Conservation (phyloP, 2,797 vertebrate species). For the Ceryle rudis region DNA sequence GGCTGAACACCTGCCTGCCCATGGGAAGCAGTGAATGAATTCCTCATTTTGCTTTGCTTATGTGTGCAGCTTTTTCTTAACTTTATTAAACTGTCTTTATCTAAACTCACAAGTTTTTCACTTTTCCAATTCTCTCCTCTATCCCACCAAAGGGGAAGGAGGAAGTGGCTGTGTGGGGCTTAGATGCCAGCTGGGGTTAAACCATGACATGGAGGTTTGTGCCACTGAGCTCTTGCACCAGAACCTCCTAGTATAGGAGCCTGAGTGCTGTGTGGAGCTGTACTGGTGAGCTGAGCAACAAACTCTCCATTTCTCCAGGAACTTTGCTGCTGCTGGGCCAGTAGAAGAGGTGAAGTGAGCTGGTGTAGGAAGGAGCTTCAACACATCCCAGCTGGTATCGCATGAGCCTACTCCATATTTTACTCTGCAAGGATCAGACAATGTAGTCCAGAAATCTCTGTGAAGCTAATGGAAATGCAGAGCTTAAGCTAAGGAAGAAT, state of each 20-base stretch:
- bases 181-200: background rate
- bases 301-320: background rate
- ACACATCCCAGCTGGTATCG: rapidly evolving
- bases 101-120: background rate
- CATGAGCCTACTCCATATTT: background rate
- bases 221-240: background rate
- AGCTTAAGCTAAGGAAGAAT: background rate
- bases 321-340: background rate
- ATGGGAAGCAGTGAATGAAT: background rate
- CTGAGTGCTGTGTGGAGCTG: background rate
- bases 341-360: rapidly evolving
- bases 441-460: background rate
- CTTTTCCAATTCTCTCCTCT: background rate
- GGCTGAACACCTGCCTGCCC: too few species aligned
- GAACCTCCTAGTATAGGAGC: rapidly evolving
- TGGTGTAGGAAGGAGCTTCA: background rate
- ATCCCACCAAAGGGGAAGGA: background rate
- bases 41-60: background rate
- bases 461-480: background rate
- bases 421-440: background rate
- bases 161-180: background rate
- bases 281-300: background rate
- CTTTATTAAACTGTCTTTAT: too few species aligned
- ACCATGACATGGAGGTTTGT: background rate
- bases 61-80: background rate